Conservation (phyloP, 92 coral and sea anemone species). For the Parazoanthus darwini region DNA sequence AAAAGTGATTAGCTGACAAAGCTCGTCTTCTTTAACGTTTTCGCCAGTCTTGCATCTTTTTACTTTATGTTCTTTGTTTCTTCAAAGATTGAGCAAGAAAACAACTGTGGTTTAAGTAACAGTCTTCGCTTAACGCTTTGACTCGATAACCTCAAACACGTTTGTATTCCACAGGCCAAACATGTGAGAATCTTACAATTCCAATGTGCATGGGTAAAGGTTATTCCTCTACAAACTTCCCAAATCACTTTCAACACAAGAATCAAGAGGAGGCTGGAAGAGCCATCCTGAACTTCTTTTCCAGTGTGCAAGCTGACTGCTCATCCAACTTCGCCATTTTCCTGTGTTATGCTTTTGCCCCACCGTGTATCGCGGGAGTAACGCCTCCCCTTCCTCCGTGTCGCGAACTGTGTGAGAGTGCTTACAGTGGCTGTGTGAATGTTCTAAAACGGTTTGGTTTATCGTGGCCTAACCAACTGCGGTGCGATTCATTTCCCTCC, state of each 20-base stretch:
- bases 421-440: conserved; percentile 26
- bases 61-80: no score
- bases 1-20: no score
- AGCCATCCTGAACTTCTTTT: not conserved
- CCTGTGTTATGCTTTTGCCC: conserved; percentile 57
- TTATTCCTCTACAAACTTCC: conserved; percentile 43
- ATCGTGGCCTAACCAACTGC: conserved; percentile 53
- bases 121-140: no score
- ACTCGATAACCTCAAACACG: not conserved
- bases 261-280: conserved; percentile 23
- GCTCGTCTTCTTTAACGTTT: no score
- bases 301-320: conserved; percentile 32
- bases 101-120: no score
- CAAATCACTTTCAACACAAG: conserved; percentile 52
- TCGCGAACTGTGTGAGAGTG: conserved; percentile 52
- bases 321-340: conserved; percentile 42
- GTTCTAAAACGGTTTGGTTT: conserved; percentile 10
- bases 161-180: conserved; percentile 5
- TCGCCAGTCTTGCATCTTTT: no score
- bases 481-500: conserved; percentile 48
- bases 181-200: conserved; percentile 34
- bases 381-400: conserved; percentile 46
- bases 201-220: conserved; percentile 32
- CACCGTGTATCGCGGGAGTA: conserved; percentile 30
- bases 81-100: no score